Base-by-base conservation (phyloP, 2,888 invertebrate genomes). In the Branchipolynoe longqiensis region DNA sequence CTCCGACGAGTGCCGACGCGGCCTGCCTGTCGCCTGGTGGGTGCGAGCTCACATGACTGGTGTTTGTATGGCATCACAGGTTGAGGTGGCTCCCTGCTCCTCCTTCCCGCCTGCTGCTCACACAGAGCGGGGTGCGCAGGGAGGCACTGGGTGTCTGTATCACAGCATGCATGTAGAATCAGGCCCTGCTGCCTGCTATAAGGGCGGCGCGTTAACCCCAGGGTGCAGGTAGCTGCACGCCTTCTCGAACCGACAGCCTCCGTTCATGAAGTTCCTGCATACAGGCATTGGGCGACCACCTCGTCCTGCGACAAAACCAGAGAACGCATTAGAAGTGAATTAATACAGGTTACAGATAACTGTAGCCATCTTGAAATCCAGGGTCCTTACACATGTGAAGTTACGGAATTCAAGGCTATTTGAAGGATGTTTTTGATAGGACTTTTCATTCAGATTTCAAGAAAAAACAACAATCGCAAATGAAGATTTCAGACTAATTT, bases 221-320 rank as follows among this genome's bases (percentile, higher is more conserved):
- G 97, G 97, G 95, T 98, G 98, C 89, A 97, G 94, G 93, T 96
- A 98, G 84, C 96, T 95, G 94, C 98, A 98, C 90, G 96, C 96
- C 90, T 96, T 96, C 85, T 97, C 97, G 92, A 96, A 96, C 82
- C 97, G 95, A 94, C 98, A 98, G 0, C 97, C 97, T n/a, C 87
- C 87, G 6, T 90, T 88, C 22, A 87, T 82, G 88, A 90, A 91
- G 85, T 91, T 91, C 36, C 6, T 90, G 87, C 62, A 85, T 38
- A 48, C 85, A 6, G 73, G 74, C 56, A 54, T 36, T 4, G 74
- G 56, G n/a, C 33, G 59, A n/a, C 40, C 38, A 4, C 36, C 6
- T 12, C 41, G 64, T 6, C 64, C 83, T 83, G 40, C 28, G 25
- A 54, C 40, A n/a, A 31, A 4, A 56, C 25, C 12, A 38, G 41